Evolutionary conservation across 2,797 vertebrate species (phyloP), one percentile per base, ranked within the genome.

Genomic region (Macropus fuliginosus): DNA sequence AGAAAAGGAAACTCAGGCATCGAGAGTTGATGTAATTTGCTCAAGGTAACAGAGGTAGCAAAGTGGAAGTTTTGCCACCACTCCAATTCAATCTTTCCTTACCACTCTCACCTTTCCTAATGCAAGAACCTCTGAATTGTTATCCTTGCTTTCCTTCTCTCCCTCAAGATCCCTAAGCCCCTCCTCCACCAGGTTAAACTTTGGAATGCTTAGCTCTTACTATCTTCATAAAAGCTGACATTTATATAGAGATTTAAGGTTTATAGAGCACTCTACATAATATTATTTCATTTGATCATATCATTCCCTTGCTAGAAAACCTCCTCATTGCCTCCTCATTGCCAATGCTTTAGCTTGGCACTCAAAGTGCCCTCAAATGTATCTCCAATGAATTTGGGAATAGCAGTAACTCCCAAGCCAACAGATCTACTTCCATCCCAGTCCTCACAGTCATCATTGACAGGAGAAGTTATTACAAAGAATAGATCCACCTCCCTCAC

Each of bases 111-210:
- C 46, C 91, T 90, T 90, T 11, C 24, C n/a, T 91, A 90, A 74
- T 52, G 91, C 54, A 81, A 46, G 0, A 46, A 21, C n/a, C 21
- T 81, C 29, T 21, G 46, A 81, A 46, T 74, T 95, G 46, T 93
- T 90, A 59, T 40, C 97, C 46, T 59, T 92, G 57, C 91, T 92
- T 90, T 46, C 91, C 93, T 57, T 21, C 46, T 5, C 59, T 54
- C 52, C 54, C 54, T 27, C 55, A 92, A 74, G 28, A 13, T 46
- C 59, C n/a, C 4, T 28, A 31, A 52, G 11, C 52, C 55, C 57
- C 21, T 81, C 93, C 54, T 40, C 40, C 21, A 5, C 16, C 13
- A 40, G n/a, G 14, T 74, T 40, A 74, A 40, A 74, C 16, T 74
- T 74, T 74, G 66, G n/a, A 74, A 74, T 40, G 5, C 16, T 74